A percentile compares a stretch with the other conserved stretches of the same genome.
Conservation (phyloP, 2,113 vertebrate genomes). For the Benitochromis conjunctus region DNA sequence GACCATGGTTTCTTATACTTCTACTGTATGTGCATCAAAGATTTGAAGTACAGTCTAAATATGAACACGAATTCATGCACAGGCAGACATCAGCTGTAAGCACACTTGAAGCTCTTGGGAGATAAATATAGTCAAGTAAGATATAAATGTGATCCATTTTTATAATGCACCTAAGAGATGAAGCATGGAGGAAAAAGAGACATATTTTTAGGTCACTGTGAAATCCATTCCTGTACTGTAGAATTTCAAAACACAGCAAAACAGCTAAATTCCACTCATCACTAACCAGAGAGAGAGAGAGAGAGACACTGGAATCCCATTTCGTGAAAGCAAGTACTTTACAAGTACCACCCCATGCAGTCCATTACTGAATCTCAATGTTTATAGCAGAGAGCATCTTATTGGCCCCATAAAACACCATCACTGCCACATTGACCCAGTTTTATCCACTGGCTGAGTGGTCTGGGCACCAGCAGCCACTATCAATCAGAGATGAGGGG, state of each 20-base stretch:
- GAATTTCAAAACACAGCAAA: constrained; percentile 13
- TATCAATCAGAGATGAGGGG: constrained; percentile 15
- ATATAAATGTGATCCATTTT: constrained; percentile 56
- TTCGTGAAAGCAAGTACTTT: constrained; percentile 6
- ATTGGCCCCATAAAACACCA: constrained; percentile 61
- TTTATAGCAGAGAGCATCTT: constrained; percentile 33
- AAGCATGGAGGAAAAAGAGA: neutral
- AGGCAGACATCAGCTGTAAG: neutral
- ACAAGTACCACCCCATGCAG: constrained; percentile 34
- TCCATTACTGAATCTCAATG: constrained; percentile 31
- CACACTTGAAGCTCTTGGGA: constrained; percentile 13
- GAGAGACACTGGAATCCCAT: constrained; percentile 24
- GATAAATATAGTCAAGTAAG: constrained; percentile 21
- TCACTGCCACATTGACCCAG: constrained; percentile 54
- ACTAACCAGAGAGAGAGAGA: constrained; percentile 3
- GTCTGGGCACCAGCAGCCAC: constrained; percentile 7
- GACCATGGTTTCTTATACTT: neutral
- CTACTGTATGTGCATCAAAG: neutral
- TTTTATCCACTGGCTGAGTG: constrained; percentile 52
- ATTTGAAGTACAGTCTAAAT: neutral
- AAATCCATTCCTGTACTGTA: neutral
- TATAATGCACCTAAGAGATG: constrained; percentile 22
- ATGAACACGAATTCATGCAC: neutral
- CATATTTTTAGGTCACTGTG: constrained; percentile 36
- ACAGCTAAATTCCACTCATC: neutral